Conservation (phyloP, 2,888 invertebrate species). For the Cryptocheilus praepositus region DNA sequence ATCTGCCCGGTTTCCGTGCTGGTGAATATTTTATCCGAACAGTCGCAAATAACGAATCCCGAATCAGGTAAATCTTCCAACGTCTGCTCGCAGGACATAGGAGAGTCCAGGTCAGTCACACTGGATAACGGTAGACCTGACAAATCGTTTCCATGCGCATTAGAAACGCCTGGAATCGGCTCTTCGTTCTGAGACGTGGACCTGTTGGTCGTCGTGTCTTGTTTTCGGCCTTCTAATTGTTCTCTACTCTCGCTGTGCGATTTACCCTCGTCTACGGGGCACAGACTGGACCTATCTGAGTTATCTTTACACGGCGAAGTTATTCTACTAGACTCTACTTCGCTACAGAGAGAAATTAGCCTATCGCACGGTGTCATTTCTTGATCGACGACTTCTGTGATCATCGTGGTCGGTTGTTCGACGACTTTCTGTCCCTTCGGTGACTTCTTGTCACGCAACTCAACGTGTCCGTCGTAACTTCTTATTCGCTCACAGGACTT, state of each 20-base stretch:
- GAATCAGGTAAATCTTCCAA: conserved; percentile 68
- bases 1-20: conserved; percentile 62
- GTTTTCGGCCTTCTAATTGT: conserved; percentile 34
- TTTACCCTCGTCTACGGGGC: conserved; percentile 35
- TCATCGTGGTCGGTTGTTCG: conserved; percentile 35
- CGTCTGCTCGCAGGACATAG: conserved; percentile 71
- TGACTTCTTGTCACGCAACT: conserved; percentile 34
- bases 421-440: conserved; percentile 15
- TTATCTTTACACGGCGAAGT: conserved; percentile 48
- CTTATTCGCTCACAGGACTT: conserved; percentile 62
- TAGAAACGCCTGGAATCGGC: conserved; percentile 43
- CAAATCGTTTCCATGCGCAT: conserved; percentile 50
- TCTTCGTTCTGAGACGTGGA: conserved; percentile 49
- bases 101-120: conserved; percentile 69
- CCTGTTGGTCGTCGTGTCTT: conserved; percentile 25
- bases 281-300: conserved; percentile 45
- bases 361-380: conserved; percentile 67
- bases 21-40: conserved; percentile 67
- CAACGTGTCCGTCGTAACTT: conserved; percentile 52
- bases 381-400: conserved; percentile 57
- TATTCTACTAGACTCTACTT: conserved; percentile 37
- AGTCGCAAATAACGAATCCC: conserved; percentile 66
- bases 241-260: conserved; percentile 32
- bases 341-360: conserved; percentile 52
- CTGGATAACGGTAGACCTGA: conserved; percentile 56